Evolutionary conservation across 2,797 vertebrate genomes (phyloP).

Genomic region (Schizopygopsis malacanthus): DNA sequence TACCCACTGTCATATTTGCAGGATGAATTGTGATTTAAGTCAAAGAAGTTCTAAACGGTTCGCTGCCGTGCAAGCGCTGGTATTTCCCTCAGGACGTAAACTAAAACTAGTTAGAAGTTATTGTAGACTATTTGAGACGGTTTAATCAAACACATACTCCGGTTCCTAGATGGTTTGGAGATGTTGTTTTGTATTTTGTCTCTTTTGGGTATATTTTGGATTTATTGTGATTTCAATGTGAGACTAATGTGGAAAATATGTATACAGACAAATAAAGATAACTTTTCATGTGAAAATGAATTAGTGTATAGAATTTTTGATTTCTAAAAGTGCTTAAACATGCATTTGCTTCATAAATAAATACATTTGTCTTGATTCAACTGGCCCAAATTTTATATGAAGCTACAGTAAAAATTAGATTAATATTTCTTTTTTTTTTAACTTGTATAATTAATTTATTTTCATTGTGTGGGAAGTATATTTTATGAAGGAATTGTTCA

Average conservation of each 20-base stretch:
- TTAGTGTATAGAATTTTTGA: not conserved
- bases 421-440: not conserved
- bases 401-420: not conserved
- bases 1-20: not conserved
- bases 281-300: not conserved
- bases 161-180: slow-evolving; percentile 18
- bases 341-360: not conserved
- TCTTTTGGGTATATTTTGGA: slow-evolving; percentile 31
- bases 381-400: not conserved
- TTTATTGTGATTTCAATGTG: not conserved
- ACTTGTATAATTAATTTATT: too few species aligned
- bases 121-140: not conserved
- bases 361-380: not conserved
- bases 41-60: not conserved
- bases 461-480: not conserved
- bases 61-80: not conserved
- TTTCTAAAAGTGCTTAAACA: not conserved
- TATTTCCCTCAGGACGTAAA: not conserved
- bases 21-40: not conserved
- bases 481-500: too few species aligned
- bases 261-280: not conserved
- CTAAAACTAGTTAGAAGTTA: not conserved
- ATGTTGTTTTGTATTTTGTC: slow-evolving; percentile 38
- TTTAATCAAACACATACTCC: slow-evolving; percentile 37
- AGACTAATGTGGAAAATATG: not conserved